Evolutionary conservation across 2,797 vertebrate genomes (phyloP).

Genomic region (Chaetophractus vellerosus): DNA sequence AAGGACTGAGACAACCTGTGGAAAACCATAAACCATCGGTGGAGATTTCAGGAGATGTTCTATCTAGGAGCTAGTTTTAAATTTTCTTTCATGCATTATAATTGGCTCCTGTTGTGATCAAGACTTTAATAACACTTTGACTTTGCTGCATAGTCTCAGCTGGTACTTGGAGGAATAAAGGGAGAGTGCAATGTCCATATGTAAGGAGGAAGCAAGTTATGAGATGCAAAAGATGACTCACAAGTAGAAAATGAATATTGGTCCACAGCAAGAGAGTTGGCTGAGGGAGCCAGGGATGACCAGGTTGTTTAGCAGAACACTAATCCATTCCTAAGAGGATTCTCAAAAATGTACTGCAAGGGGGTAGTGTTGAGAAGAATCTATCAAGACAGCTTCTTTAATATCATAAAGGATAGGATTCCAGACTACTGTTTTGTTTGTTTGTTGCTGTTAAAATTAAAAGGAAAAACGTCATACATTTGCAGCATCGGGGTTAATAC

Average conservation of each 20-base stretch:
- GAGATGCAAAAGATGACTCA: not conserved
- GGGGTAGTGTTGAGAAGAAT: not conserved
- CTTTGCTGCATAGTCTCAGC: not conserved
- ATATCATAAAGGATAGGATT: not conserved
- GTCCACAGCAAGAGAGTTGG: conserved; percentile 1
- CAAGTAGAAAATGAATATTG: not conserved
- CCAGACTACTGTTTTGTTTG: not conserved
- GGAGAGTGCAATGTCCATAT: not conserved
- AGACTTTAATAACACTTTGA: not conserved
- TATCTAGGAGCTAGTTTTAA: not conserved
- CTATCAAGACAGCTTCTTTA: not conserved
- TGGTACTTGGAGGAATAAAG: not conserved
- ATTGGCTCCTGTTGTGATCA: not conserved
- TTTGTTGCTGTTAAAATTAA: not conserved
- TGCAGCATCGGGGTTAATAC: not conserved
- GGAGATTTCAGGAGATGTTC: not conserved
- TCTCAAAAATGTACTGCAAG: not conserved
- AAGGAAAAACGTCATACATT: not conserved
- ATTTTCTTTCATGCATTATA: conserved; percentile 24
- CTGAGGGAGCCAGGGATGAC: not conserved
- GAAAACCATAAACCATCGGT: not conserved
- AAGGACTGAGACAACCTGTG: not conserved
- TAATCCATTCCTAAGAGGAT: conserved; percentile 11
- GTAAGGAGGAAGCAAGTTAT: not conserved
- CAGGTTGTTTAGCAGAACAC: not conserved